A percentile compares a stretch with the other conserved stretches of the same genome.
phyloP scores from a whole-genome alignment of 2,797 vertebrate species.

The Chelidonichthys spinosus region DNA sequence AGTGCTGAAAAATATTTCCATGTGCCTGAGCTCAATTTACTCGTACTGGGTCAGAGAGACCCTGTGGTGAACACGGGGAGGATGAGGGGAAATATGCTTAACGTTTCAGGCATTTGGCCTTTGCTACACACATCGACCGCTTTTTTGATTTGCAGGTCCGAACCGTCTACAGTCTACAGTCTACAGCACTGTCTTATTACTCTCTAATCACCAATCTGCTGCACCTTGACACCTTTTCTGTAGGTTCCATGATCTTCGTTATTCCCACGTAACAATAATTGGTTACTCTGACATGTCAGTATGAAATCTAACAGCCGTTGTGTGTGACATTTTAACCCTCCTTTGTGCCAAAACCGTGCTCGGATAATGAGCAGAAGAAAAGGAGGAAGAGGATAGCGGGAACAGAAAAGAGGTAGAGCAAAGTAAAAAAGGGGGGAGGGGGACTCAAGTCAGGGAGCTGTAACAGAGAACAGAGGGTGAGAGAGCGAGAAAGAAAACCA shows the following conservation, averaged over 20 bases:
- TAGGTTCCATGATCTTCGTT: conserved; percentile 40
- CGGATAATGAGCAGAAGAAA: conserved; percentile 63
- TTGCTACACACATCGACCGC: conserved; percentile 16
- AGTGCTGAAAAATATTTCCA: conserved; percentile 32
- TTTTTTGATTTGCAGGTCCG: conserved; percentile 21
- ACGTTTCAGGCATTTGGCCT: conserved; percentile 41
- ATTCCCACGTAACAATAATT: conserved; percentile 26
- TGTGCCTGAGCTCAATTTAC: conserved; percentile 29
- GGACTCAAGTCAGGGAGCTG: conserved; percentile 39
- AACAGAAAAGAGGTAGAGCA: conserved; percentile 8
- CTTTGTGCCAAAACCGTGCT: conserved; percentile 36
- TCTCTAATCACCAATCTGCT: conserved; percentile 32
- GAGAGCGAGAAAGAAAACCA: conserved; percentile 28
- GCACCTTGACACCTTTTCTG: conserved; percentile 18
- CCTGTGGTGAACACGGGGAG: conserved; percentile 41
- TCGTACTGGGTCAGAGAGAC: conserved; percentile 51
- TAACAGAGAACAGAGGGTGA: conserved; percentile 32
- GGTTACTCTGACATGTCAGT: conserved; percentile 57
- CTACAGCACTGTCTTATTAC: conserved; percentile 21
- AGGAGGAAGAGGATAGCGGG: background rate
- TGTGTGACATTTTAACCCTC: conserved; percentile 58
- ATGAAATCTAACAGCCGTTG: conserved; percentile 49
- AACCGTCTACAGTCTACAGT: conserved; percentile 41
- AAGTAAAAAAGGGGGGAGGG: conserved; percentile 7
- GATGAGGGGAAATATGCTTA: conserved; percentile 34